phyloP scores from a whole-genome alignment of 2,113 vertebrate genomes.

The Cinclus cinclus region DNA sequence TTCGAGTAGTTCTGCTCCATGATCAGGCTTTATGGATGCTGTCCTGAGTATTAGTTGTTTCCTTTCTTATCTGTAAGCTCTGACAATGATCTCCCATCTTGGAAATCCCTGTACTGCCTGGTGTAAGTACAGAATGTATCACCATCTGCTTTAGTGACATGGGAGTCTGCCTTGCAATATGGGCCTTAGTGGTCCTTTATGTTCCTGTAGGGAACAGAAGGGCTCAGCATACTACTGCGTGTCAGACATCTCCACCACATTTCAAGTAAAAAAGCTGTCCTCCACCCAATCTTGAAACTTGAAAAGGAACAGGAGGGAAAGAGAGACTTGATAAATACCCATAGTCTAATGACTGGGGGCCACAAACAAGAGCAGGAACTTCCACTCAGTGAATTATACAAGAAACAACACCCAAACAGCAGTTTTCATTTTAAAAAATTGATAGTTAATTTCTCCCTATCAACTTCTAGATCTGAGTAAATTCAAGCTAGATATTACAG shows the following conservation, averaged over 20 bases:
- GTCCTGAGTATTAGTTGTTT: not conserved
- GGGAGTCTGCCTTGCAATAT: fast-evolving
- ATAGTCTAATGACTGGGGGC: not conserved
- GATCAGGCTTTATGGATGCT: not conserved
- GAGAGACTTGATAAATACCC: not conserved
- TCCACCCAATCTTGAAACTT: not conserved
- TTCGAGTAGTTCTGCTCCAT: not conserved
- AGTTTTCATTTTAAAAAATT: not conserved
- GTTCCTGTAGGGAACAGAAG: not conserved
- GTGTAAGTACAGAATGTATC: not conserved
- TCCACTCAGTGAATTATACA: not conserved
- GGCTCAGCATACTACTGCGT: not conserved
- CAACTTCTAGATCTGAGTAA: not conserved
- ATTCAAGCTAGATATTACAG: not conserved
- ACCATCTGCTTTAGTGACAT: not conserved
- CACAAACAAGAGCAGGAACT: not conserved
- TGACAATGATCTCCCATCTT: not conserved
- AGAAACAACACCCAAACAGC: not conserved
- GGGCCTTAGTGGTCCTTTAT: not conserved
- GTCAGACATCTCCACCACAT: not conserved
- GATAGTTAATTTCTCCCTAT: not conserved
- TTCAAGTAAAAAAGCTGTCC: not conserved
- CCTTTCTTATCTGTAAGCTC: not conserved
- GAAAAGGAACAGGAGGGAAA: not conserved
- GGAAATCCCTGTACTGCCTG: not conserved